Conservation (phyloP, 1,140 invertebrate genomes). For the Drosophila tsacasi region DNA sequence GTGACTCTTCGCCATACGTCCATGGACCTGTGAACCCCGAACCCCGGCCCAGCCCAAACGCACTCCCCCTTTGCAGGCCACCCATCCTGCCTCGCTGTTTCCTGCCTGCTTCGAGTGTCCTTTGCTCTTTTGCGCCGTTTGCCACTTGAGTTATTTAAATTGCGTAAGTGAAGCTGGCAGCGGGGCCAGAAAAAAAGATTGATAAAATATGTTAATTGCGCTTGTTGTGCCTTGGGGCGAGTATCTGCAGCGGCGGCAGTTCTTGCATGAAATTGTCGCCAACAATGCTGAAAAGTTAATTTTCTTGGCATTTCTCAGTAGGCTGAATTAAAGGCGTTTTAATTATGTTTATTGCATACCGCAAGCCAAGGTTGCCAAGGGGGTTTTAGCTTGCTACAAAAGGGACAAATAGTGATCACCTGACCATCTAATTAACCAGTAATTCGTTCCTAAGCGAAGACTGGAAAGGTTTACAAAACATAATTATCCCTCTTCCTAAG, state of each 20-base stretch:
- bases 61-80: slow-evolving; percentile 1
- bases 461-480: neutral
- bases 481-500: neutral
- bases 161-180: slow-evolving; percentile 66
- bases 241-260: slow-evolving; percentile 40
- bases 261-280: slow-evolving; percentile 73
- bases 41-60: neutral
- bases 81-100: neutral
- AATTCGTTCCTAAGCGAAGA: too few relatives aligned
- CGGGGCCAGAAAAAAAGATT: slow-evolving; percentile 66
- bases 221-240: slow-evolving; percentile 46
- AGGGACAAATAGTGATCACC: neutral
- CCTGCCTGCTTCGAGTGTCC: slow-evolving; percentile 62
- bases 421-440: slow-evolving; percentile 22
- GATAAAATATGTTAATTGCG: slow-evolving; percentile 84
- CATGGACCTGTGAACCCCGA: slow-evolving; percentile 18
- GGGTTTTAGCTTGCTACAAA: neutral
- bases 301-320: slow-evolving; percentile 56
- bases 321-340: slow-evolving; percentile 72
- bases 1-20: slow-evolving; percentile 58
- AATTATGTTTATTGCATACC: slow-evolving; percentile 77
- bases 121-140: slow-evolving; percentile 70
- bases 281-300: slow-evolving; percentile 82
- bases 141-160: slow-evolving; percentile 84
- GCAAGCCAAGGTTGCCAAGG: neutral